These are phyloP conservation scores for Dascillus cervinus DNA, from an alignment of 2,888 invertebrate genomes.

Conservation along the genomic window DNA sequence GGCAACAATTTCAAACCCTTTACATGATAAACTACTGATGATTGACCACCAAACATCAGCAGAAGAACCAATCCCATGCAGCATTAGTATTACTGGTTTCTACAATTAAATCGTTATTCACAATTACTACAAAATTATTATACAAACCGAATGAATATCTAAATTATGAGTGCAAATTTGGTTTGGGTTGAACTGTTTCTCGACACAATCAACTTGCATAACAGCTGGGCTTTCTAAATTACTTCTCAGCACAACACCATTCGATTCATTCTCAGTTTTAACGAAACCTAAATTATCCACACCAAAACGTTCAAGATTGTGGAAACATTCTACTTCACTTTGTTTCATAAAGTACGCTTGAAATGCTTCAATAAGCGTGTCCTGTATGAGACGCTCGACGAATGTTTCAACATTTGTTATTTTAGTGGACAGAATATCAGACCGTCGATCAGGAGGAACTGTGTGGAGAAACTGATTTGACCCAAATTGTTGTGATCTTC, in stretches of 20 bases:
- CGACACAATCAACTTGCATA: too few species aligned
- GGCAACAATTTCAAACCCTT: conserved; percentile 56
- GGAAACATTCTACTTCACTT: conserved; percentile 2
- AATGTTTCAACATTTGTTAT: conserved; percentile 35
- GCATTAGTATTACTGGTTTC: conserved; percentile 52
- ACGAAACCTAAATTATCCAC: conserved; percentile 32
- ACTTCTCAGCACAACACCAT: conserved; percentile 23
- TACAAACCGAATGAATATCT: background rate
- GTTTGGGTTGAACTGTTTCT: too few species aligned
- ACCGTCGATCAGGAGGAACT: conserved; percentile 10
- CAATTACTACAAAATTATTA: background rate
- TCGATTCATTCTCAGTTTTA: conserved; percentile 22
- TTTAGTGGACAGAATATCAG: conserved; percentile 26
- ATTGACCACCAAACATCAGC: conserved; percentile 56
- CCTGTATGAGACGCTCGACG: conserved; percentile 36
- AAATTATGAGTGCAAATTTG: background rate
- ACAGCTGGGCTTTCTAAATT: too few species aligned
- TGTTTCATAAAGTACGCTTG: conserved; percentile 31
- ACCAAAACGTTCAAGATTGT: conserved; percentile 15
- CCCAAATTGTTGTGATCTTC: conserved; percentile 36
- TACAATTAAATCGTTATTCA: conserved; percentile 11
- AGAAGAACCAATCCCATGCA: conserved; percentile 61
- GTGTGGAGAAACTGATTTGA: conserved; percentile 20
- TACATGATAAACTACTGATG: conserved; percentile 48
- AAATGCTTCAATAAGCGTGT: conserved; percentile 37